Evolutionary conservation across 2,113 vertebrate species (phyloP).

Genomic region (Semicossyphus pulcher): DNA sequence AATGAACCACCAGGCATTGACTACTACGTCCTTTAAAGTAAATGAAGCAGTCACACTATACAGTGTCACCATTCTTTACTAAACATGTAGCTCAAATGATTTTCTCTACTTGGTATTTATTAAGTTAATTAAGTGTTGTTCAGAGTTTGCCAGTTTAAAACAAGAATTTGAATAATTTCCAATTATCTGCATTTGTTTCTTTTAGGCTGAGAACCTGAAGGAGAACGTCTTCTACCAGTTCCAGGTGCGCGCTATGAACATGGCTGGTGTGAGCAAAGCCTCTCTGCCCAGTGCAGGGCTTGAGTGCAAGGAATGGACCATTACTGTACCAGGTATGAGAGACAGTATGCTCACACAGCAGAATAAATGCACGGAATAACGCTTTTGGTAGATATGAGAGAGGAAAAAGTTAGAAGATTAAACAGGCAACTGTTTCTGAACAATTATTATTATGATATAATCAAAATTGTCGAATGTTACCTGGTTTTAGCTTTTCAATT

Average conservation of each 20-base stretch:
- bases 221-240: slow-evolving; percentile 95
- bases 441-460: too few relatives aligned
- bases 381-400: not conserved
- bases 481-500: not conserved
- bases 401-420: not conserved
- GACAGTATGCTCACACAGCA: not conserved
- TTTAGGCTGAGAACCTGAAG: slow-evolving; percentile 92
- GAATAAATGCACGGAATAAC: not conserved
- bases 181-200: slow-evolving; percentile 26
- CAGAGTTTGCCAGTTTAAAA: too few relatives aligned
- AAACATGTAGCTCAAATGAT: not conserved
- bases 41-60: not conserved
- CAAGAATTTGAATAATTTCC: not conserved
- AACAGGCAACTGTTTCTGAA: too few relatives aligned
- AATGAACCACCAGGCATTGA: slow-evolving; percentile 89
- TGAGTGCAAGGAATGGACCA: slow-evolving; percentile 97
- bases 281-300: slow-evolving; percentile 85
- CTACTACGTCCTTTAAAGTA: slow-evolving; percentile 91
- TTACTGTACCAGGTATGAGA: slow-evolving; percentile 92
- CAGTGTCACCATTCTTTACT: not conserved
- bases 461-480: too few relatives aligned
- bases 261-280: slow-evolving; percentile 89
- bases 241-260: slow-evolving; percentile 93
- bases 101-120: too few relatives aligned
- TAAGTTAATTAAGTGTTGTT: too few relatives aligned